Evolutionary conservation across 1,140 invertebrate species (phyloP), one percentile per base, ranked within the genome.

Genomic region (Danaus melanippus): DNA sequence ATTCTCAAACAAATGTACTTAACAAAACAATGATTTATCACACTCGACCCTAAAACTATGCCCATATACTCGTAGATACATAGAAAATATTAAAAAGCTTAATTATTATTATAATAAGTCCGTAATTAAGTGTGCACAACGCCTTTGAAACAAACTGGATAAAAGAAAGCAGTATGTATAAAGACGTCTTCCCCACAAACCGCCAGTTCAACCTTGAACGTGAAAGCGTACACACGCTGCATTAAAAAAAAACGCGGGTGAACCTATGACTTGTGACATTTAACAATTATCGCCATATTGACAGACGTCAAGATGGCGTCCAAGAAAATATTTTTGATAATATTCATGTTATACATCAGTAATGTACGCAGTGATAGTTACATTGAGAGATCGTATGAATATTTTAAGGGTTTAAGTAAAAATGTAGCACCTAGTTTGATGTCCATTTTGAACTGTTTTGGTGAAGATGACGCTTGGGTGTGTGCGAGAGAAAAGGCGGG

Each of bases 111-210:
- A 32, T 32, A 32, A 32, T 32, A 32, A 32, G 21, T 32, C 21
- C 2, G 21, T 32, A 32, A 32, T 32, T 32, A 32, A 32, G 21
- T 32, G 21, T 32, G 21, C 21, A 32, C 21, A 8, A 50, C 21
- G 3, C 17, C n/a, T 50, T 32, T 57, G 54, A 63, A 67, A 64
- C 54, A 50, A 58, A 48, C 53, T 54, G 63, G 53, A 58, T 50
- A 72, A 73, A 82, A 82, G 79, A 82, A 82, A 82, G 79, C 78
- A 65, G 69, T 65, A 63, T 64, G 48, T 71, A 80, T 74, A 77
- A 64, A 58, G 47, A 48, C 50, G 55, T 50, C 64, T 62, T 59
- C 48, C 62, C 53, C 57, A 47, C 60, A 15, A 60, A 53, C 66
- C 44, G 58, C 63, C 72, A 81, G 78, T 83, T 11, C 58, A 73